Base-by-base conservation (phyloP, 2,888 invertebrate genomes). In the Formica aserva region DNA sequence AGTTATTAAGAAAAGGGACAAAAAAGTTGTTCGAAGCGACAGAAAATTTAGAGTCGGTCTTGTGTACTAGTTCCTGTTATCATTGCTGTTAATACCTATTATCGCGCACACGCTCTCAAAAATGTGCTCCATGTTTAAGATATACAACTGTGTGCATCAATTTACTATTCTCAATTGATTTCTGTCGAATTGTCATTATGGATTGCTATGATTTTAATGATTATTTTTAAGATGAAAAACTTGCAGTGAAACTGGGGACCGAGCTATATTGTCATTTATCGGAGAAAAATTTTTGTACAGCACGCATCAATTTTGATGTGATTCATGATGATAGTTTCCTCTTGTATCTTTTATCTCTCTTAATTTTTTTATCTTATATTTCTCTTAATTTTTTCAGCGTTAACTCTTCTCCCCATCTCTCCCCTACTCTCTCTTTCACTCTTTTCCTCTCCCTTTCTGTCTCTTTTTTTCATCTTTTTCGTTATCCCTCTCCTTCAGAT, bases 271-370 rank as follows among this genome's bases (percentile, higher is more conserved):
- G 45, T 60, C 71, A 35, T 48, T 60, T 26, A 15, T 72, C 18
- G 35, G 22, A 77, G 32, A 55, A 69, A 15, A 13, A 85, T 88
- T 88, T 88, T 89, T 87, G 85, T 88, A 81, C 83, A 89, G 63
- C 48, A 66, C 76, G 41, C 13, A 35, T 78, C 22, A 41, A 84
- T 82, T 80, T 65, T 69, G 77, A 85, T 62, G 48, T 78, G 48
- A 60, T 62, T 26, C 26, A 26, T 26, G 26, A 66, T 66, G 35
- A 26, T 26, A 62, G 45, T 80, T 76, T 74, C 65, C 72, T 82
- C 76, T 75, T 85, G 81, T 85, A 85, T 86, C 86, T 81, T 81
- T 85, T 83, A 35, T 35, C 6, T 87, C 41, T 63, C 52, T 71
- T 62, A 48, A 65, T 35, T 41, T 48, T 65, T 29, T 35, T 35